Evolutionary conservation across 2,797 vertebrate genomes (phyloP).

Genomic region (Anguilla pacifica): DNA sequence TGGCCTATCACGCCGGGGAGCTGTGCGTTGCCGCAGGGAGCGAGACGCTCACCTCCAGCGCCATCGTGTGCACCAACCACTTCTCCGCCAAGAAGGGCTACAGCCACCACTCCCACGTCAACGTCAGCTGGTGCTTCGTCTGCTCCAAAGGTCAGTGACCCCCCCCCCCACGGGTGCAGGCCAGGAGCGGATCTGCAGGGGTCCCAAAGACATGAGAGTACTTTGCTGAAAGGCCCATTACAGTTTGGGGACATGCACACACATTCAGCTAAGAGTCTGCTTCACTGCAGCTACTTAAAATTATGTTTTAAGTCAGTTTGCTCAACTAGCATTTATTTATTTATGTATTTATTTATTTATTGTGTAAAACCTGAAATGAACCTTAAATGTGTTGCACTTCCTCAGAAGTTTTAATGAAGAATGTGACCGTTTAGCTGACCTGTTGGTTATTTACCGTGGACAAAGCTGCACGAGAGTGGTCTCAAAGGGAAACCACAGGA

Average conservation of each 20-base stretch:
- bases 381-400: background rate
- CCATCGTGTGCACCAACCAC: conserved; percentile 90
- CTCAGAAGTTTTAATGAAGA: background rate
- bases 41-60: conserved; percentile 81
- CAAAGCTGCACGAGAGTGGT: background rate
- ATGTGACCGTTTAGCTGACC: too few species aligned
- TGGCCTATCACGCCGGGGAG: conserved; percentile 91
- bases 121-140: conserved; percentile 99
- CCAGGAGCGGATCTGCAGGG: background rate
- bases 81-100: conserved; percentile 90
- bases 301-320: background rate
- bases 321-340: background rate
- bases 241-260: background rate
- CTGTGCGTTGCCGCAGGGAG: conserved; percentile 90
- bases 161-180: too few species aligned
- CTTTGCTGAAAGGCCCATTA: background rate
- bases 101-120: conserved; percentile 93
- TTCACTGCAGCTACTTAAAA: background rate
- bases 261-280: background rate
- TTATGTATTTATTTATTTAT: background rate
- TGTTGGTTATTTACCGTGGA: background rate
- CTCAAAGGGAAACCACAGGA: background rate
- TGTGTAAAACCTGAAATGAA: background rate
- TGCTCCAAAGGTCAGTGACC: conserved; percentile 89
- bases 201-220: background rate